Percentiles rank a stretch among this genome's conserved stretches.
These are phyloP conservation scores for Spodoptera litura DNA, from an alignment of 1,140 invertebrate genomes.

Conservation along the genomic window DNA sequence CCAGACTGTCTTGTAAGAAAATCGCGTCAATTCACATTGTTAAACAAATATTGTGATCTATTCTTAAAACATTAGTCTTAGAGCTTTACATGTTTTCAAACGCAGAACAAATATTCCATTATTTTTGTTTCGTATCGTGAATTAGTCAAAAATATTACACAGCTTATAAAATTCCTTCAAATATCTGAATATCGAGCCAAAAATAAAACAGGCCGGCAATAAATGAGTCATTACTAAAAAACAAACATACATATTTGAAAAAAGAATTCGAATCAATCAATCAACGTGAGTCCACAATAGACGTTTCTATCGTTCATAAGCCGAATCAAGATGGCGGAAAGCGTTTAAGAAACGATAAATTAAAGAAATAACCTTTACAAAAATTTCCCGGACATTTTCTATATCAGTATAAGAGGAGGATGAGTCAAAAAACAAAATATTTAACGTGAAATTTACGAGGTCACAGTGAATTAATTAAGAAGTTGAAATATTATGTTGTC, in stretches of 20 bases:
- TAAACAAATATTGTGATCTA: too few species aligned
- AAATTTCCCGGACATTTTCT: conserved; percentile 16
- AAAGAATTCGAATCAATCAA: neutral
- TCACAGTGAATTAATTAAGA: conserved; percentile 27
- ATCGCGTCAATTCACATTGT: too few species aligned
- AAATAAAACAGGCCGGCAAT: neutral
- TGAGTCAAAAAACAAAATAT: conserved; percentile 27
- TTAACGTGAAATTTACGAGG: conserved; percentile 35
- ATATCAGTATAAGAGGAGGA: conserved; percentile 3
- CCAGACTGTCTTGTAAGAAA: conserved; percentile 14
- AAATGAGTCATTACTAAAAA: conserved; percentile 13
- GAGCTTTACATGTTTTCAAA: neutral
- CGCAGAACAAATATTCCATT: too few species aligned
- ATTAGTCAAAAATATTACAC: too few species aligned
- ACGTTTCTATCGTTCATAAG: neutral
- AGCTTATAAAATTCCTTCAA: too few species aligned
- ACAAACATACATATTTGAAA: too few species aligned
- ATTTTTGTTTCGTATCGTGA: too few species aligned
- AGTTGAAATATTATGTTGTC: conserved; percentile 25
- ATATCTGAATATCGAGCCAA: neutral
- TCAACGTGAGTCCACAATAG: conserved; percentile 6
- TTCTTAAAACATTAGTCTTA: neutral
- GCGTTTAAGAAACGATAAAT: conserved; percentile 3
- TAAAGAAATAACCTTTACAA: neutral
- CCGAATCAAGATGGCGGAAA: neutral